Conservation (phyloP, 2,113 vertebrate genomes). For the Excalfactoria chinensis region DNA sequence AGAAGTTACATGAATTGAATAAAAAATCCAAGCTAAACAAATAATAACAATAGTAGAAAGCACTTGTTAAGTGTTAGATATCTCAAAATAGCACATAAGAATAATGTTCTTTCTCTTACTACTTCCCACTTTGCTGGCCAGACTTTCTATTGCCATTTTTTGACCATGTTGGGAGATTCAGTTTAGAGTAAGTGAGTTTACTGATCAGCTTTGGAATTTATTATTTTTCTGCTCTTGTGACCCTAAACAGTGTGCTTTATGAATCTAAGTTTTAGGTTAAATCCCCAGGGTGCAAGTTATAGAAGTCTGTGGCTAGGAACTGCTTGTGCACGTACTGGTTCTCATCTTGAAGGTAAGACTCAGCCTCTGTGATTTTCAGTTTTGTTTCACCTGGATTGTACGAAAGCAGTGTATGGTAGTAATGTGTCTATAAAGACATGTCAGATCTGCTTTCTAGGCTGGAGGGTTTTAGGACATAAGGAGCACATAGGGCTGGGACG, state of each 20-base stretch:
- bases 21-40: neutral
- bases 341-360: neutral
- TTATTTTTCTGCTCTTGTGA: neutral
- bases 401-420: neutral
- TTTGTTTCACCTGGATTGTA: neutral
- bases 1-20: neutral
- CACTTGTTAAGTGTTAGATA: neutral
- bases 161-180: neutral
- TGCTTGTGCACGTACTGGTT: neutral
- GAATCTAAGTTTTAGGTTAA: neutral
- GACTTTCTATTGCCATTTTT: neutral
- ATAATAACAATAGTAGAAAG: neutral
- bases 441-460: neutral
- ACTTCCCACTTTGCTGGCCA: neutral
- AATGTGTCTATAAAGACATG: neutral
- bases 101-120: neutral
- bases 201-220: neutral
- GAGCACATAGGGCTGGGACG: neutral
- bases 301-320: neutral
- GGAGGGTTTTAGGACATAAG: neutral
- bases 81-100: neutral
- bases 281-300: fast-evolving
- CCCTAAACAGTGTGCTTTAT: neutral
- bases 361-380: neutral
- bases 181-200: neutral